Evolutionary conservation across 2,797 vertebrate species (phyloP).

Genomic region (Myotis pilosus): DNA sequence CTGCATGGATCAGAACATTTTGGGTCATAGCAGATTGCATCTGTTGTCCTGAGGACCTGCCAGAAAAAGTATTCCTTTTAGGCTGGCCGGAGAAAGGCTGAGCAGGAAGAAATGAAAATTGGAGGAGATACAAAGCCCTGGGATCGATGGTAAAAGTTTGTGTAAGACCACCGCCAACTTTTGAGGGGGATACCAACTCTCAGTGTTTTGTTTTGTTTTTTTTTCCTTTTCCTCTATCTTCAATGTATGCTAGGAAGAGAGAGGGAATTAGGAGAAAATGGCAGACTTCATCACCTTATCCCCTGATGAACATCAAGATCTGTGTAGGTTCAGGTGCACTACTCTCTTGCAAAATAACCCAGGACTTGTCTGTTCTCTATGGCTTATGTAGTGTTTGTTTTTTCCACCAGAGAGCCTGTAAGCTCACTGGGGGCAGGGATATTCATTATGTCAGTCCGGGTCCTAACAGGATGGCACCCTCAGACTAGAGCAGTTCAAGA

Average conservation of each 20-base stretch:
- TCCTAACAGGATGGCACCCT: neutral
- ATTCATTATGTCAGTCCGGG: neutral
- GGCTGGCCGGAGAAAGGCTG: neutral
- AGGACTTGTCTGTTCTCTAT: neutral
- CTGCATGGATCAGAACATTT: neutral
- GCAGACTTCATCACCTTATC: fast-evolving
- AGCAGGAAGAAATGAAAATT: neutral
- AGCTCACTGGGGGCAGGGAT: neutral
- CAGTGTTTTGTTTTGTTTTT: too few species aligned
- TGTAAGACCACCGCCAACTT: neutral
- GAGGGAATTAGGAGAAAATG: neutral
- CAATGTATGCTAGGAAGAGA: neutral
- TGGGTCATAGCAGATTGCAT: neutral
- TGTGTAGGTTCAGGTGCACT: neutral
- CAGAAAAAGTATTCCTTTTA: neutral
- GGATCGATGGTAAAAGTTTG: neutral
- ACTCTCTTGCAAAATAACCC: neutral
- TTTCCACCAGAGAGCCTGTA: neutral
- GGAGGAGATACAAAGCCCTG: neutral
- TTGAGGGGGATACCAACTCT: neutral
- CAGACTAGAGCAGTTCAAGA: neutral
- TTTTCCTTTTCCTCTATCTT: neutral
- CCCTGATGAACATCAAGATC: neutral
- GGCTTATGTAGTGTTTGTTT: neutral
- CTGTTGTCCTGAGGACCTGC: neutral